These are phyloP conservation scores for Apodemia zela DNA, from an alignment of 2,888 invertebrate species.

Conservation along the genomic window DNA sequence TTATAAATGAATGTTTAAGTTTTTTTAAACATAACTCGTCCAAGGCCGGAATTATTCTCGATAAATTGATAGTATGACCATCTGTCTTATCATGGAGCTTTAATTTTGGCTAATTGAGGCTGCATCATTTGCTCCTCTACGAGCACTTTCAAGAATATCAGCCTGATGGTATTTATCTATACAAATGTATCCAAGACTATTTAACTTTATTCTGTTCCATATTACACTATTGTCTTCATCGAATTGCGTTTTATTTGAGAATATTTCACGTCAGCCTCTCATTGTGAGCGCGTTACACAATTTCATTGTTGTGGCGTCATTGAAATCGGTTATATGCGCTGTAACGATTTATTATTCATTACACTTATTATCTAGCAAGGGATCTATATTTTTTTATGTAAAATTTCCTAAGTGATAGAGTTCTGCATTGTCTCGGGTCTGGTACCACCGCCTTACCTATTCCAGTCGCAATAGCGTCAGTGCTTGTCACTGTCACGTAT, in stretches of 20 bases:
- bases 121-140: too few species aligned
- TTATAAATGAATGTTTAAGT: too few species aligned
- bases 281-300: constrained; percentile 5
- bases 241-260: constrained; percentile 16
- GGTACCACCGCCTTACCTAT: too few species aligned
- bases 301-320: constrained; percentile 3
- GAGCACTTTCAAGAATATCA: background rate
- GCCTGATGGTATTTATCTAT: background rate
- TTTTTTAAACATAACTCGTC: too few species aligned
- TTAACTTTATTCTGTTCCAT: background rate
- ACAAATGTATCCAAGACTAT: background rate
- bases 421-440: too few species aligned
- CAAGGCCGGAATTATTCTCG: too few species aligned
- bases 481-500: too few species aligned
- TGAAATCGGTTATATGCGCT: constrained; percentile 3
- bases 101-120: too few species aligned
- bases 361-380: background rate
- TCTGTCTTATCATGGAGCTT: too few species aligned
- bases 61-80: too few species aligned
- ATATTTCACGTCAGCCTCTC: constrained; percentile 2
- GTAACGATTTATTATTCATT: background rate
- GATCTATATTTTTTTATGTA: background rate
- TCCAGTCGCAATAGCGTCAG: too few species aligned
- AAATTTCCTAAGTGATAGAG: too few species aligned
- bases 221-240: constrained; percentile 9